Base-by-base conservation (phyloP, 2,797 vertebrate genomes). In the Smutsia gigantea region DNA sequence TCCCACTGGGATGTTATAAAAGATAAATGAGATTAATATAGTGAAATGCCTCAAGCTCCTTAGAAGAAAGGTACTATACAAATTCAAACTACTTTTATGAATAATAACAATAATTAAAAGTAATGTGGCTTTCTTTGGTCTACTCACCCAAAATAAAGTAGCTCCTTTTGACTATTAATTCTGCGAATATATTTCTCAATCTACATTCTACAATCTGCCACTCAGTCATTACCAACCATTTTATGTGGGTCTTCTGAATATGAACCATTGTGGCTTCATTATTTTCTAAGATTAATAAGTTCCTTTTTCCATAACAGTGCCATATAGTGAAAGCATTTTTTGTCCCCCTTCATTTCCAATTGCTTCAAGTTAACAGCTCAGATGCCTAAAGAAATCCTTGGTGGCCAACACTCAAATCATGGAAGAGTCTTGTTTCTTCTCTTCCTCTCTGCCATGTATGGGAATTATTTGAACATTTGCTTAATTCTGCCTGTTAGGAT, bases 1-100 rank as follows among this genome's bases (percentile, higher is more conserved):
- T 93, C 74, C 97, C 79, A 90, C 69, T 90, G 51, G 89, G 87
- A 92, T 85, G 68, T 92, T 96, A 95, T 97, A 95, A 97, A 97
- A 96, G 91, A 94, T 96, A 97, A 97, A 97, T 96, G 91, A 96
- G 88, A 95, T 46, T 97, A 96, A 97, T 97, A 95, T 97, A 95
- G 63, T 93, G 97, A 96, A 97, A 91, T 95, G 79, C 74, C 69
- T 91, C 94, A 31, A 97, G 93, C 66, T 89, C 82, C 86, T 97
- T 91, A 93, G 91, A 96, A 97, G 88, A 95, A 97, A 97, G 57
- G 88, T 75, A 55, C 37, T 71, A 90, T 90, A 96, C 64, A 92
- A 93, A 97, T 95, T 94, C 82, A 90, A 89, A 81, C 37, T 78
- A 92, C 63, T 95, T 81, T 97, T 96, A 96, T 93, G 90, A 97